phyloP scores from a whole-genome alignment of 2,113 vertebrate species.

The Brienomyrus brachyistius region DNA sequence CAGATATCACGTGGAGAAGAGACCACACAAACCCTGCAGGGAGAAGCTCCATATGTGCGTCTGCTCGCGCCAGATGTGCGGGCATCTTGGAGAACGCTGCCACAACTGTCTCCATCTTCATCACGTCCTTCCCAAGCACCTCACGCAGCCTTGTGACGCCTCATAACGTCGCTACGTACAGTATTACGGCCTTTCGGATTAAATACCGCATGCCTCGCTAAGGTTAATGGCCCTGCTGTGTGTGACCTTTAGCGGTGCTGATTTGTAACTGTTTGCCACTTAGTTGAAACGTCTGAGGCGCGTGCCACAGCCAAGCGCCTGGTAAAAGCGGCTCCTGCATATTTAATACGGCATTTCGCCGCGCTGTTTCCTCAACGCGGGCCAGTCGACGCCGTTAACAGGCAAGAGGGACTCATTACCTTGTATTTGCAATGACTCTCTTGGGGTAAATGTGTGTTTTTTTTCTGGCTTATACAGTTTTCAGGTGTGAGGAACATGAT shows the following conservation, averaged over 20 bases:
- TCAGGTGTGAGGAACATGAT: not conserved
- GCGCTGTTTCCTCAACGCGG: conserved; percentile 33
- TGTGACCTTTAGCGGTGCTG: conserved; percentile 25
- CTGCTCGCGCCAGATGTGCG: not conserved
- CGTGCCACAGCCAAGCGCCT: conserved; percentile 42
- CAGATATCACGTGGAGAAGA: not conserved
- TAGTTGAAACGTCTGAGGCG: conserved; percentile 26
- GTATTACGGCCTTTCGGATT: not conserved
- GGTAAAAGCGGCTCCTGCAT: conserved; percentile 48
- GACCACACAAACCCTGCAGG: not conserved
- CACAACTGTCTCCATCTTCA: not conserved
- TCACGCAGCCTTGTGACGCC: not conserved
- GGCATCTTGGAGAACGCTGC: not conserved
- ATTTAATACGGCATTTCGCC: conserved; percentile 49
- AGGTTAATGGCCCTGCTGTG: conserved; percentile 28
- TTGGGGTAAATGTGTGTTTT: not conserved
- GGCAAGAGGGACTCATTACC: not conserved
- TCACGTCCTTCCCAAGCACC: not conserved
- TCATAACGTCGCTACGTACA: not conserved
- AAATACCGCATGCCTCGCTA: not conserved
- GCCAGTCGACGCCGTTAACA: conserved; percentile 21
- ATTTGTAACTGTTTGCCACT: conserved; percentile 14
- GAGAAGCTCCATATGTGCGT: not conserved
- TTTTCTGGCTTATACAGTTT: not conserved
- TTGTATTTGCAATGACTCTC: not conserved